Evolutionary conservation across 2,113 vertebrate species (phyloP).

Genomic region (Megaptera novaeangliae): DNA sequence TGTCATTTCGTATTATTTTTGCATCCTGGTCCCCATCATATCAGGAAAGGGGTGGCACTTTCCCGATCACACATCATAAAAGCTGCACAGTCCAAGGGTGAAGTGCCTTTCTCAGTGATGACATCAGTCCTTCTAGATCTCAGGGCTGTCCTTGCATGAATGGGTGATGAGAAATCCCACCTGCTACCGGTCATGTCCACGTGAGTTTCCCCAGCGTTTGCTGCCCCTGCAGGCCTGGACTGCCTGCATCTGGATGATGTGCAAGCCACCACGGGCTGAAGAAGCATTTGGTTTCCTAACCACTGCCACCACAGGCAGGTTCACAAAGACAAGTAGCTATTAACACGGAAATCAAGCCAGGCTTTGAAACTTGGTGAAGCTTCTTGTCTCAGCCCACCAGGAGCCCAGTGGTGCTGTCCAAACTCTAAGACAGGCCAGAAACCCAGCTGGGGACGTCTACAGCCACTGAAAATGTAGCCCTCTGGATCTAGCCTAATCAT

Average conservation of each 20-base stretch:
- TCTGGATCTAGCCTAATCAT: neutral
- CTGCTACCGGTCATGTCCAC: neutral
- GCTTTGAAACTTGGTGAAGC: neutral
- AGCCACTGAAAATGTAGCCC: neutral
- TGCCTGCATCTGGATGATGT: fast-evolving
- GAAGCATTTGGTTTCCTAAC: neutral
- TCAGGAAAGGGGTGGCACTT: neutral
- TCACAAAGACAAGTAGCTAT: neutral
- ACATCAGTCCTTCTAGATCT: neutral
- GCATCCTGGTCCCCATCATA: neutral
- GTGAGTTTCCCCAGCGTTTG: neutral
- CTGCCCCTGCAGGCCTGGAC: neutral
- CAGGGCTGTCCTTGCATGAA: neutral
- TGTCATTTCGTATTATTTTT: neutral
- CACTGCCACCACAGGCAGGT: neutral
- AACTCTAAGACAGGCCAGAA: neutral
- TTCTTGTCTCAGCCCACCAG: neutral
- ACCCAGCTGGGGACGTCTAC: neutral
- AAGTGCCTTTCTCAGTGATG: neutral
- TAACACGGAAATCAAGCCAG: neutral
- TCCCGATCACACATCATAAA: neutral
- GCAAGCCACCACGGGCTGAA: neutral
- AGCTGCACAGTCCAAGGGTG: neutral
- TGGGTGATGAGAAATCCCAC: neutral
- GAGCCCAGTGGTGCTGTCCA: neutral